Evolutionary conservation across 2,113 vertebrate species (phyloP).

Genomic region (Silurus meridionalis): DNA sequence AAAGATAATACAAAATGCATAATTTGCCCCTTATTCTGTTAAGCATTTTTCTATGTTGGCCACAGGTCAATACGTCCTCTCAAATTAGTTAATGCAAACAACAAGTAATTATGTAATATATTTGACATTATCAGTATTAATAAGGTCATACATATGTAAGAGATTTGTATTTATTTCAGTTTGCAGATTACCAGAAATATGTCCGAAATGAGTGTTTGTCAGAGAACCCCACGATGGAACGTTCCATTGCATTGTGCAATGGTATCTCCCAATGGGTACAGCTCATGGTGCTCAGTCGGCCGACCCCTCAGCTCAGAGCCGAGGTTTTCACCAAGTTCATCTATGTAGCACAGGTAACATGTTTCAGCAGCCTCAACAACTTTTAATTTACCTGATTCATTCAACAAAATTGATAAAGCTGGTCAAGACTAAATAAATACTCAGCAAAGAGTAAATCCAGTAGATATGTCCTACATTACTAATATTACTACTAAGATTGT

Average conservation of each 20-base stretch:
- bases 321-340: constrained; percentile 98
- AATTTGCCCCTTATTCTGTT: too few species aligned
- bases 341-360: constrained; percentile 88
- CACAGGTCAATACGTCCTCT: too few species aligned
- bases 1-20: too few species aligned
- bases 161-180: constrained; percentile 68
- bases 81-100: too few species aligned
- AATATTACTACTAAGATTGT: not conserved
- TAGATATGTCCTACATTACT: not conserved
- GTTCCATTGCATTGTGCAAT: constrained; percentile 95
- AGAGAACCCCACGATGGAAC: constrained; percentile 92
- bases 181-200: constrained; percentile 96
- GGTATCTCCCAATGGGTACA: constrained; percentile 98
- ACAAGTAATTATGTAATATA: too few species aligned
- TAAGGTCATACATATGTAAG: too few species aligned
- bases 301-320: constrained; percentile 90
- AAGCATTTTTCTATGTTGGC: too few species aligned
- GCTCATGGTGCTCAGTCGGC: constrained; percentile 97
- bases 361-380: not conserved
- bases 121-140: too few species aligned
- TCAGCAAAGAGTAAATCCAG: not conserved
- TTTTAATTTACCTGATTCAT: not conserved
- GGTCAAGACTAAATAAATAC: not conserved
- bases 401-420: not conserved
- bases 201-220: constrained; percentile 90